These are phyloP conservation scores for Gobiocypris rarus DNA, from an alignment of 2,113 vertebrate genomes.

Conservation along the genomic window DNA sequence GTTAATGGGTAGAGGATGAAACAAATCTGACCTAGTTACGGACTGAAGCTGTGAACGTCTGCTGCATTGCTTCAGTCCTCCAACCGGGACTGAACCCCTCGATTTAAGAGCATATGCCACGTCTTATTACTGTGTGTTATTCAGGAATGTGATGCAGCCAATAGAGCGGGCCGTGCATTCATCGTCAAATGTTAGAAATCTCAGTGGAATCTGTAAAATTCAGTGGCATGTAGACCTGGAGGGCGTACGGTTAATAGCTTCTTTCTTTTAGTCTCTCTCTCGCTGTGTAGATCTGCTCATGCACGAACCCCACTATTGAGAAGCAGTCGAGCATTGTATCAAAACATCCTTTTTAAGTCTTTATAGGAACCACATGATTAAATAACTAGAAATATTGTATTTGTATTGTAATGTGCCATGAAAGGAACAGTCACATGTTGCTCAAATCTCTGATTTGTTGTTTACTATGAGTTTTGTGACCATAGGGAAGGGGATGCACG, in stretches of 20 bases:
- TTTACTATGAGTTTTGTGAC: neutral
- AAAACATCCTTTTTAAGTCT: neutral
- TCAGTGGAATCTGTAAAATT: conserved; percentile 18
- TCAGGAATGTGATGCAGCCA: neutral
- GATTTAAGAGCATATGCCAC: neutral
- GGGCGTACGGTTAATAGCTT: conserved; percentile 20
- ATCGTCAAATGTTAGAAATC: conserved; percentile 25
- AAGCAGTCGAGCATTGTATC: neutral
- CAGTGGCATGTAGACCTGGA: conserved; percentile 7
- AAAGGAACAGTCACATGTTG: neutral
- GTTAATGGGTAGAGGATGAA: conserved; percentile 1
- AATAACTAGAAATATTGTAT: neutral
- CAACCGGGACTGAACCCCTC: neutral
- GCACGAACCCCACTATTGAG: neutral
- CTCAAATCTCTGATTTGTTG: neutral
- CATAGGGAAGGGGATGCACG: neutral
- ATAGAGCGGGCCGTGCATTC: neutral
- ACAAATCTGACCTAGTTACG: conserved; percentile 34
- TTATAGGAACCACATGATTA: neutral
- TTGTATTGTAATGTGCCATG: no score
- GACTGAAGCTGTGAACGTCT: conserved; percentile 13
- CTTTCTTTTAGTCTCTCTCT: neutral
- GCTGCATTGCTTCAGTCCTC: neutral
- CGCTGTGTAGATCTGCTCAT: neutral
- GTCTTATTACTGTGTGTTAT: neutral